Evolutionary conservation across 2,888 invertebrate species (phyloP).

Genomic region (Dioctria linearis): DNA sequence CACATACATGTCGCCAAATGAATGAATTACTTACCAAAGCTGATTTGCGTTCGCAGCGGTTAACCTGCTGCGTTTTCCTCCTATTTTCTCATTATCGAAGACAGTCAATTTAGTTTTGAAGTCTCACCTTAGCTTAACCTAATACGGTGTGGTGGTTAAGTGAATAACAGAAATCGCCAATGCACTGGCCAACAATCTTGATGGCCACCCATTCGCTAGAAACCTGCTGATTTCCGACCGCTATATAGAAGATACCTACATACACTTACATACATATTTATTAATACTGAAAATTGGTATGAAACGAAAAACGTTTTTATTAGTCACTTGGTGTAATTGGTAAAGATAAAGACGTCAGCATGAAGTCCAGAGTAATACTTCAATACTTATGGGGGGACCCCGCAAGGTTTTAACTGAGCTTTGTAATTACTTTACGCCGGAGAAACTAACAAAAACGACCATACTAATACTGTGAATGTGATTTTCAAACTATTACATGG

Average conservation of each 20-base stretch:
- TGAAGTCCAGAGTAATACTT: slow-evolving; percentile 51
- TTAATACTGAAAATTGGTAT: slow-evolving; percentile 31
- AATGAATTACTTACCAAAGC: slow-evolving; percentile 18
- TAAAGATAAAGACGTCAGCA: slow-evolving; percentile 57
- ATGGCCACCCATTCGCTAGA: slow-evolving; percentile 49
- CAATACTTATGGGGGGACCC: slow-evolving; percentile 11
- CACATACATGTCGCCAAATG: slow-evolving; percentile 22
- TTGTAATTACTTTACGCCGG: slow-evolving; percentile 39
- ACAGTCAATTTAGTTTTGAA: neutral
- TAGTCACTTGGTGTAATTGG: slow-evolving; percentile 57
- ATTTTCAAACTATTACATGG: slow-evolving; percentile 31
- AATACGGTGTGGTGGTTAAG: neutral
- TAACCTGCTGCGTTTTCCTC: neutral
- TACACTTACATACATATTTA: no score
- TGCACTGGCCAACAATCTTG: slow-evolving; percentile 19
- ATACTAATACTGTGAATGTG: neutral
- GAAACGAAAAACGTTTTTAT: slow-evolving; percentile 56
- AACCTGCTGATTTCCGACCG: slow-evolving; percentile 12
- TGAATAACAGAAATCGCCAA: slow-evolving; percentile 44
- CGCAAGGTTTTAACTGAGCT: slow-evolving; percentile 29
- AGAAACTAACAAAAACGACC: slow-evolving; percentile 12
- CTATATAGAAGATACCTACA: slow-evolving; percentile 11
- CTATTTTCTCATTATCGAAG: slow-evolving; percentile 36
- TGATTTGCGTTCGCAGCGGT: neutral
- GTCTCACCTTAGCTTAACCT: no score